phyloP scores from a whole-genome alignment of 30 jellyfish, hydroid and myxozoan genomes.

The Rhopilema esculentum region DNA sequence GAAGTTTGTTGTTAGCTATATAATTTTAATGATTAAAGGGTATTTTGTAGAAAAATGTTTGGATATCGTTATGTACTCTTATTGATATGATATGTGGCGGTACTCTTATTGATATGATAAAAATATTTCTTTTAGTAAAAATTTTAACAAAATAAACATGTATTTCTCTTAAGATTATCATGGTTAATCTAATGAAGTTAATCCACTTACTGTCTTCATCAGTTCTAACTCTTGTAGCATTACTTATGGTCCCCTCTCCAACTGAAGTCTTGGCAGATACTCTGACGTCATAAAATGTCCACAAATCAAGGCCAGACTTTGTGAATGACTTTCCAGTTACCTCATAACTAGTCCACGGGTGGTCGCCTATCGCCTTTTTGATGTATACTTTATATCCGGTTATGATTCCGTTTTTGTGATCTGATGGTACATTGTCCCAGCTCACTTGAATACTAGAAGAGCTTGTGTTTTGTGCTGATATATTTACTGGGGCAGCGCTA shows the following conservation, averaged over 20 bases:
- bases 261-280: conserved; percentile 58
- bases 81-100: too few species aligned
- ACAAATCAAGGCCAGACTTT: conserved; percentile 38
- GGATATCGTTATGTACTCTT: too few species aligned
- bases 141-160: too few species aligned
- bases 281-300: conserved; percentile 54
- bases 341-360: not conserved
- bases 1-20: too few species aligned
- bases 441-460: conserved; percentile 37
- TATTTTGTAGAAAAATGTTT: too few species aligned
- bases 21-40: too few species aligned
- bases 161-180: too few species aligned
- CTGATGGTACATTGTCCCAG: conserved; percentile 54
- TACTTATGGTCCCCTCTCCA: conserved; percentile 53
- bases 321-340: conserved; percentile 14
- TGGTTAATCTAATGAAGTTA: too few species aligned
- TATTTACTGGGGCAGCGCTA: conserved; percentile 16
- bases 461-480: conserved; percentile 30
- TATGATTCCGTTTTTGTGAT: conserved; percentile 49
- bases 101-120: too few species aligned
- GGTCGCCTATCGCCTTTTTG: not conserved
- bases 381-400: conserved; percentile 31
- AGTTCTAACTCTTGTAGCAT: conserved; percentile 30
- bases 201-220: conserved; percentile 70
- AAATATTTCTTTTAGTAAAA: too few species aligned